A percentile compares a stretch with the other conserved stretches of the same genome.
Evolutionary conservation across 2,797 vertebrate species (phyloP).

Genomic region (Onychomys leucogaster): DNA sequence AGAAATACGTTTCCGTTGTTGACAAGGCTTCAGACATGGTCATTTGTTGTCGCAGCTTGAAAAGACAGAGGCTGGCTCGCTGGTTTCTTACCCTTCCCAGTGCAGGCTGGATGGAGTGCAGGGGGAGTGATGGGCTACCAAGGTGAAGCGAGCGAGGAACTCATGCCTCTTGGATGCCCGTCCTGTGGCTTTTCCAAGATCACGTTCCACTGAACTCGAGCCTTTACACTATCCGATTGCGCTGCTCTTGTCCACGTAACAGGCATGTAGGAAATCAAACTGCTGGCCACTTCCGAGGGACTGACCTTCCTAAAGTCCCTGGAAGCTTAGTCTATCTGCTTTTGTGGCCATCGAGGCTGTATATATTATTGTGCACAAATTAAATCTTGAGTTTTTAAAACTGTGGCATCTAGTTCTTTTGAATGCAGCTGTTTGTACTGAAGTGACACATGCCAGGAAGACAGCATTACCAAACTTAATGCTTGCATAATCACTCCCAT

Average conservation of each 20-base stretch:
- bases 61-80: too few relatives aligned
- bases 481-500: not conserved
- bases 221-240: not conserved
- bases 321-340: fast-evolving
- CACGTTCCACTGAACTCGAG: not conserved
- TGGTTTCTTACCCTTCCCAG: not conserved
- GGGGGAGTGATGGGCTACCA: fast-evolving
- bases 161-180: fast-evolving
- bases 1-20: not conserved
- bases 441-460: not conserved
- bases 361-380: not conserved
- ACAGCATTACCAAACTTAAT: not conserved
- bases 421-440: not conserved
- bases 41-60: not conserved
- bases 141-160: fast-evolving
- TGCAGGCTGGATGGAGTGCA: not conserved
- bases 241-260: not conserved
- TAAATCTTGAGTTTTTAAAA: not conserved
- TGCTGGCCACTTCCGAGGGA: not conserved
- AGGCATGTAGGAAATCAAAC: not conserved
- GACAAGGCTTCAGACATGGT: not conserved
- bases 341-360: not conserved
- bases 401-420: not conserved
- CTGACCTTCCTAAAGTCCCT: not conserved
- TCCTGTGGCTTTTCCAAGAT: not conserved